phyloP scores from a whole-genome alignment of 2,888 invertebrate genomes.

The Syrista parreyssii region DNA sequence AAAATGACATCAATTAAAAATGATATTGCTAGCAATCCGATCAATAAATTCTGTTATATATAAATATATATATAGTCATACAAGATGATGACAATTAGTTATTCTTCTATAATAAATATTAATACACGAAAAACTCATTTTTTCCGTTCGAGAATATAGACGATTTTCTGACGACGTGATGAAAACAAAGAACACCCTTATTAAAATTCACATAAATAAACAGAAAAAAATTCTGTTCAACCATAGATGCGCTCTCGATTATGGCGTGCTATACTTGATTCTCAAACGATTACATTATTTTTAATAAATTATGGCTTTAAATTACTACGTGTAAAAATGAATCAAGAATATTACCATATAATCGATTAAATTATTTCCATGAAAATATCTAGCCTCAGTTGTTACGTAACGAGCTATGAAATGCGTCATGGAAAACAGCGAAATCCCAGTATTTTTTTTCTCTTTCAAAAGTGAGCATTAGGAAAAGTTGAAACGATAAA shows the following conservation, averaged over 20 bases:
- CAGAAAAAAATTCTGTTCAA: background rate
- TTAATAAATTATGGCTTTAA: background rate
- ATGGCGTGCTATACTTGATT: background rate
- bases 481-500: background rate
- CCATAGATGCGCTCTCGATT: background rate
- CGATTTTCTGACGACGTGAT: background rate
- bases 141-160: background rate
- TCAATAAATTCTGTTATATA: background rate
- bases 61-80: background rate
- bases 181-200: background rate
- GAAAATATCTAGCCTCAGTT: background rate
- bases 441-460: no score
- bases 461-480: no score
- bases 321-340: background rate
- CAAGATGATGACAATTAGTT: background rate
- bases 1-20: background rate
- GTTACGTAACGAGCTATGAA: background rate
- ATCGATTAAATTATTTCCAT: background rate
- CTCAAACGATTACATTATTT: background rate
- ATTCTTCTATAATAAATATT: background rate
- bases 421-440: background rate
- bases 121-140: background rate
- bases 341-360: background rate
- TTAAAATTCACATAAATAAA: background rate
- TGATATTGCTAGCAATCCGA: background rate